Conservation (phyloP, 2,113 vertebrate genomes). For the Laticauda laticaudata region DNA sequence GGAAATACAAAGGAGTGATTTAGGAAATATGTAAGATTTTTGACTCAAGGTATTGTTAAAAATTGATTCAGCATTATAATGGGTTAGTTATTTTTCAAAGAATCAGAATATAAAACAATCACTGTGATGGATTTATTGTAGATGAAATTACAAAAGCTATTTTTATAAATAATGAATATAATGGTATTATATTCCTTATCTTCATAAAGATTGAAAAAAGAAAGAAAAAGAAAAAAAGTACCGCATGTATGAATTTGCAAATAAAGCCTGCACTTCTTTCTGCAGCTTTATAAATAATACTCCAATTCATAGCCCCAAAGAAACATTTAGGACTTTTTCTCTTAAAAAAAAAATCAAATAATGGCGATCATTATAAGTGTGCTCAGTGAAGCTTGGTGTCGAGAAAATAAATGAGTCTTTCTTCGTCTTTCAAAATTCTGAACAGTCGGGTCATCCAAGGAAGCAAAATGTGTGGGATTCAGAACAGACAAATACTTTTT, state of each 20-base stretch:
- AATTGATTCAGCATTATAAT: neutral
- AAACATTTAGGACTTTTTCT: neutral
- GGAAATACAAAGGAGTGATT: neutral
- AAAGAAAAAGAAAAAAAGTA: neutral
- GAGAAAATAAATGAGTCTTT: neutral
- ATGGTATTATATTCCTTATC: neutral
- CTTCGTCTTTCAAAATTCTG: neutral
- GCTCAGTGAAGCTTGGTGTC: neutral
- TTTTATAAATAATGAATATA: neutral
- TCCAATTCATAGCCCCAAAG: neutral
- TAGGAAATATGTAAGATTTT: rapidly evolving
- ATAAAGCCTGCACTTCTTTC: neutral
- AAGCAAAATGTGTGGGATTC: neutral
- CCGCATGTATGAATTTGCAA: neutral
- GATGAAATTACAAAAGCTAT: neutral
- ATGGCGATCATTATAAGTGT: neutral
- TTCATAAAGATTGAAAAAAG: neutral
- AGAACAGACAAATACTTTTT: neutral
- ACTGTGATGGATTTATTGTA: neutral
- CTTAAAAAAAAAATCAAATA: neutral
- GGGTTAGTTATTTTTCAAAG: rapidly evolving
- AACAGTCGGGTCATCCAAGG: neutral
- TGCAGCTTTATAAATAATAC: neutral
- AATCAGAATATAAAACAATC: rapidly evolving
- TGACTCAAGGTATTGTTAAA: neutral